Base-by-base conservation (phyloP, 2,797 vertebrate genomes). In the Lepidocolaptes lacrymiger region DNA sequence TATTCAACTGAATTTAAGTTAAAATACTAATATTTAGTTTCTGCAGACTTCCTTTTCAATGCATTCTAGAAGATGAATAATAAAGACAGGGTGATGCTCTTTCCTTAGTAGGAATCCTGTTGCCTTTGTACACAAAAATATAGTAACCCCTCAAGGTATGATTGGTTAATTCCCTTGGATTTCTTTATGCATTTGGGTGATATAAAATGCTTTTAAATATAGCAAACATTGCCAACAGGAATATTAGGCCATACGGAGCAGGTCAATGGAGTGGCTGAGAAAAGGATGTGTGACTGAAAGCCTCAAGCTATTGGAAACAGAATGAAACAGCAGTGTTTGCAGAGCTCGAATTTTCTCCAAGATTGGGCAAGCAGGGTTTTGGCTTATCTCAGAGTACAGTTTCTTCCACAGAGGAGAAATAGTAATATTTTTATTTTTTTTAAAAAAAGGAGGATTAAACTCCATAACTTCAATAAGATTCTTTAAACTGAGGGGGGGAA, bases 291-390 rank as follows among this genome's bases (percentile, higher is more conserved):
- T 52, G 34, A 91, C 62, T 59, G 43, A 92, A 75, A 75, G 91
- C 89, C 88, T 84, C 67, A 71, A 87, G 91, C 51, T 87, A 66
- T 81, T 91, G 43, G 62, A 89, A 96, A 75, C 36, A 77, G 37
- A 80, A 81, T 52, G 68, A 84, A 96, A 84, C 34, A 92, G 56
- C 21, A 56, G 5, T 39, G 10, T 92, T 82, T 77, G 46, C 62
- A 71, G 12, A 85, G 68, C 24, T 71, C 16, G 1, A 44, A 52
- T 89, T 92, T 92, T 81, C 51, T 81, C 43, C 43, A 59, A 79
- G 62, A 68, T 3, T 43, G 43, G 43, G 12, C 54, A 91, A 82
- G 51, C 19, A 83, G 39, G 10, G 48, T 68, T 91, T 82, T 85
- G 44, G 34, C 54, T 92, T 72, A 14, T 30, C 43, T 80, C 41